These are phyloP conservation scores for Abrostola triplasia DNA, from an alignment of 2,888 invertebrate genomes.

Conservation along the genomic window DNA sequence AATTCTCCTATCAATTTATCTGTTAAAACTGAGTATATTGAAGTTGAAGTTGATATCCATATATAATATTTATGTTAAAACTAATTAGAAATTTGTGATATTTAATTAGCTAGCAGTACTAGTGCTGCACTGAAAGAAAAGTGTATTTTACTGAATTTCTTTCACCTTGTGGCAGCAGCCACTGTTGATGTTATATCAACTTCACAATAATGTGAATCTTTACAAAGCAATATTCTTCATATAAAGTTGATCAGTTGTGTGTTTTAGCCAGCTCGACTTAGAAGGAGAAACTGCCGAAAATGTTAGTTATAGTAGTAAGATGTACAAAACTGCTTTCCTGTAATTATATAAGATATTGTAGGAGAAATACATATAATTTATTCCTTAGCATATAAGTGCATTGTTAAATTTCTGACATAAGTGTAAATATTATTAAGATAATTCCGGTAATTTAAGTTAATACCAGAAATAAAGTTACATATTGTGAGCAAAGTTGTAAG, in stretches of 20 bases:
- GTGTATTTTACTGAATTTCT: not conserved
- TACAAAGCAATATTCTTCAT: no score
- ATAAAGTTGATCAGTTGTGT: not conserved
- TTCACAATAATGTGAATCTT: no score
- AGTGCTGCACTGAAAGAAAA: not conserved
- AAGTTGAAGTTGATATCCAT: conserved; percentile 53
- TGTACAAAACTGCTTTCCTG: not conserved
- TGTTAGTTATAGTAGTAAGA: not conserved
- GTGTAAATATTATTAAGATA: not conserved
- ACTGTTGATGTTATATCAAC: no score
- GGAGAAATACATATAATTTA: conserved; percentile 2
- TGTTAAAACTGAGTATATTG: conserved; percentile 49
- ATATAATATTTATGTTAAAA: not conserved
- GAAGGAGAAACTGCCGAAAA: not conserved
- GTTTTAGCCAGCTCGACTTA: not conserved
- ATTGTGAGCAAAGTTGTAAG: no score
- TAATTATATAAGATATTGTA: not conserved
- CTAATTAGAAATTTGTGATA: conserved; percentile 1
- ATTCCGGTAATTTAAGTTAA: no score
- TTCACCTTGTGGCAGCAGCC: not conserved
- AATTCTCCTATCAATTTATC: conserved; percentile 38
- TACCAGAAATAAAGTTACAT: no score
- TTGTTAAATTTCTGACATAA: not conserved
- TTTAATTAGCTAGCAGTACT: not conserved
- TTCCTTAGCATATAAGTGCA: not conserved